Evolutionary conservation across 2,113 vertebrate species (phyloP).

Genomic region (Dicerorhinus sumatrensis): DNA sequence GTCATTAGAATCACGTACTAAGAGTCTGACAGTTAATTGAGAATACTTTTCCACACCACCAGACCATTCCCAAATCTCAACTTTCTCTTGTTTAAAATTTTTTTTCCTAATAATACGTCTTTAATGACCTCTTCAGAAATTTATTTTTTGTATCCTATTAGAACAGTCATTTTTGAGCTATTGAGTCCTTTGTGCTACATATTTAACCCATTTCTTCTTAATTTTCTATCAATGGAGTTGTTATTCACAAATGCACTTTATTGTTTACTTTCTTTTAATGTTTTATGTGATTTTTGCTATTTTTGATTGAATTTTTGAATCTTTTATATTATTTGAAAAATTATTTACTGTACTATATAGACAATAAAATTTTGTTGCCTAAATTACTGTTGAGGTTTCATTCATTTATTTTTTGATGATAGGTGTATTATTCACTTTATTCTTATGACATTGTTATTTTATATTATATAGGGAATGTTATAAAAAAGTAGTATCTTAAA

Average conservation of each 20-base stretch:
- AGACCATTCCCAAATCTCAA: background rate
- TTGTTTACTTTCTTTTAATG: background rate
- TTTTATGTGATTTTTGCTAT: background rate
- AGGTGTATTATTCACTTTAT: background rate
- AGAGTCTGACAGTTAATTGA: background rate
- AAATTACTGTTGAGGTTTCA: background rate
- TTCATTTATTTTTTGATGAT: background rate
- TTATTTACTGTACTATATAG: background rate
- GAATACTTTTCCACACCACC: background rate
- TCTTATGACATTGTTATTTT: background rate
- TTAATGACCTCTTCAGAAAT: background rate
- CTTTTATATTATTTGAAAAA: constrained; percentile 7
- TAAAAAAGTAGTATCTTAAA: background rate
- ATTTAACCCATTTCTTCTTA: background rate
- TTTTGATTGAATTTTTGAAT: background rate
- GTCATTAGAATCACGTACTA: background rate
- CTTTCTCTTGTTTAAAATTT: background rate
- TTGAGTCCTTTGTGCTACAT: background rate
- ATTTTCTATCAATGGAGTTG: background rate
- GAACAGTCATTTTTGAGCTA: background rate
- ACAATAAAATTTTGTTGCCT: background rate
- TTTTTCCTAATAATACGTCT: background rate
- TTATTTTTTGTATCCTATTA: background rate
- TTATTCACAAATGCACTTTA: background rate
- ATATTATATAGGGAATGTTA: background rate